Percentiles rank a stretch among this genome's conserved stretches.
Evolutionary conservation across 2,797 vertebrate species (phyloP).

Genomic region (Lutjanus argentimaculatus): DNA sequence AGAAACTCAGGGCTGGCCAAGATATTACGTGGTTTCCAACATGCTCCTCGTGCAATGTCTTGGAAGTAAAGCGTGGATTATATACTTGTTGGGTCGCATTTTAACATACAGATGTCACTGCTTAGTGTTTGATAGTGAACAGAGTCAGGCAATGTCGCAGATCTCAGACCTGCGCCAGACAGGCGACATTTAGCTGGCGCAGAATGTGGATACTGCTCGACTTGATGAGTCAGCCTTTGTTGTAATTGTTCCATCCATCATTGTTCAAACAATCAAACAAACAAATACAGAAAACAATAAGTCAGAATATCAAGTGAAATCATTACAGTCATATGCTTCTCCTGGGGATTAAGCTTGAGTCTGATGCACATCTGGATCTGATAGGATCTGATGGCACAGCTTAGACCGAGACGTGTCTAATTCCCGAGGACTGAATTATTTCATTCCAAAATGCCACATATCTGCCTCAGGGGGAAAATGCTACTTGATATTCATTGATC

Average conservation of each 20-base stretch:
- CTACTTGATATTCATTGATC: constrained; percentile 78
- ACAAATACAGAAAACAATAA: constrained; percentile 36
- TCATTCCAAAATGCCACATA: constrained; percentile 80
- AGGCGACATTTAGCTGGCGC: neutral
- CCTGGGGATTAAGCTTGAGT: constrained; percentile 62
- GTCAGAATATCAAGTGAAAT: constrained; percentile 64
- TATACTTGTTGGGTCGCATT: constrained; percentile 14
- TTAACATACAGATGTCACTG: constrained; percentile 39
- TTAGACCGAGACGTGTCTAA: constrained; percentile 81
- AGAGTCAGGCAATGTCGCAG: constrained; percentile 8
- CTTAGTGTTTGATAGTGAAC: constrained; percentile 25
- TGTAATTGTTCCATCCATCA: neutral
- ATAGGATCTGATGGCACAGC: constrained; percentile 80
- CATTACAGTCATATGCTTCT: constrained; percentile 61
- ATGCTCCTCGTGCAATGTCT: constrained; percentile 57
- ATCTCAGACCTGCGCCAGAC: constrained; percentile 5
- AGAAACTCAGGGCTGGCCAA: constrained; percentile 70
- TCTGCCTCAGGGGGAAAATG: constrained; percentile 69
- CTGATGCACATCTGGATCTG: constrained; percentile 82
- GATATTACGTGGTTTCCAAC: constrained; percentile 58
- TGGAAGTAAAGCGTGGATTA: constrained; percentile 37
- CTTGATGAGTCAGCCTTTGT: constrained; percentile 26
- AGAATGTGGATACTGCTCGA: neutral
- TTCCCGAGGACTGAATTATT: constrained; percentile 77
- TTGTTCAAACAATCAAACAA: constrained; percentile 27